These are phyloP conservation scores for Oryzias sinensis DNA, from an alignment of 2,797 vertebrate species.

Conservation along the genomic window DNA sequence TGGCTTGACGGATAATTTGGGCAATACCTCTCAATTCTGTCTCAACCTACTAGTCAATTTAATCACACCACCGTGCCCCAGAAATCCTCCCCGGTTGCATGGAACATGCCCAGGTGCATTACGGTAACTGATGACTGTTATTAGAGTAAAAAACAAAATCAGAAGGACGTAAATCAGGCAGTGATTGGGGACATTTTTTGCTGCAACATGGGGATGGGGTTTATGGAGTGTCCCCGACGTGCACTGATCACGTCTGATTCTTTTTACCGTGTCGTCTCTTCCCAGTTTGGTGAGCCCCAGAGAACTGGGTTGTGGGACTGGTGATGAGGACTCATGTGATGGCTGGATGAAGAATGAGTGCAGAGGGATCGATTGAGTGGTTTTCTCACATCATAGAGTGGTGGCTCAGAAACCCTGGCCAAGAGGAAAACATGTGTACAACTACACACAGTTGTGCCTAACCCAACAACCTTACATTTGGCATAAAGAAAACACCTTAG, in stretches of 20 bases:
- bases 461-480: conserved; percentile 11
- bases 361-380: conserved; percentile 33
- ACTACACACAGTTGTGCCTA: conserved; percentile 5
- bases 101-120: conserved; percentile 69
- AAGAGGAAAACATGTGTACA: not conserved
- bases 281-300: conserved; percentile 41
- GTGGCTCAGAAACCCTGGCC: conserved; percentile 37
- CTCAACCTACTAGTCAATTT: conserved; percentile 41
- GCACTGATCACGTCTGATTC: conserved; percentile 70
- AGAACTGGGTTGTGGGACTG: conserved; percentile 10
- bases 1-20: conserved; percentile 56
- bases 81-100: conserved; percentile 42
- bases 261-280: conserved; percentile 59
- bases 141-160: conserved; percentile 67
- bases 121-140: conserved; percentile 73
- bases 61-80: conserved; percentile 29
- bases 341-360: conserved; percentile 57
- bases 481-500: conserved; percentile 11
- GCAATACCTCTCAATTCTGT: conserved; percentile 42
- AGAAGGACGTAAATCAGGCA: conserved; percentile 62
- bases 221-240: conserved; percentile 70
- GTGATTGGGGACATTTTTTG: conserved; percentile 63
- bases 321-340: conserved; percentile 43
- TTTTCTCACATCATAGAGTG: conserved; percentile 51
- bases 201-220: conserved; percentile 50